Conservation (phyloP, 1,140 invertebrate species). For the Rhagoletis pomonella region DNA sequence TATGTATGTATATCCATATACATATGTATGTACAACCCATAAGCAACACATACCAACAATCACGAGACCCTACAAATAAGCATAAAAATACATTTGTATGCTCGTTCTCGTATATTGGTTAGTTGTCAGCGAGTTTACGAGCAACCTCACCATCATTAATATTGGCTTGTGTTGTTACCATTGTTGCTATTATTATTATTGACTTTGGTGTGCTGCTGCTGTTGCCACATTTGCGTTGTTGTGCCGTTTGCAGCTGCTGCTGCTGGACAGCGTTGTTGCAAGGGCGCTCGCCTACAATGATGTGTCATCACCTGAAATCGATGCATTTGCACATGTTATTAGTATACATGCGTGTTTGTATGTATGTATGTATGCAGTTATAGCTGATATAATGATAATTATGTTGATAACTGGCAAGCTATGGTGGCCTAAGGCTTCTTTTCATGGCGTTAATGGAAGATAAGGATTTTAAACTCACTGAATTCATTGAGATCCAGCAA, state of each 20-base stretch:
- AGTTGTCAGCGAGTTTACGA: constrained; percentile 30
- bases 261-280: neutral
- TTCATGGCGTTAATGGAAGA: neutral
- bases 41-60: neutral
- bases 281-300: constrained; percentile 21
- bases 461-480: too few species aligned
- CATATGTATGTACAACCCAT: neutral
- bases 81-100: neutral
- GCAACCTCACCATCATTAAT: neutral
- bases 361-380: too few species aligned
- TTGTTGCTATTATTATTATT: too few species aligned
- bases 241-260: constrained; percentile 20
- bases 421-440: neutral
- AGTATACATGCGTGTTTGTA: too few species aligned
- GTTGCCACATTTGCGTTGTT: neutral
- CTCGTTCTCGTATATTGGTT: neutral
- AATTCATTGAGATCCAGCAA: too few species aligned
- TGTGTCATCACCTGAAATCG: constrained; percentile 15
- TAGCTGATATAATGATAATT: neutral
- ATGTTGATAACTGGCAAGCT: neutral
- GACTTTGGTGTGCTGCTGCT: neutral
- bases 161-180: neutral
- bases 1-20: too few species aligned
- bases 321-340: too few species aligned
- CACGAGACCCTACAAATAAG: neutral